Conservation (phyloP, 2,113 vertebrate genomes). For the Istiophorus platypterus region DNA sequence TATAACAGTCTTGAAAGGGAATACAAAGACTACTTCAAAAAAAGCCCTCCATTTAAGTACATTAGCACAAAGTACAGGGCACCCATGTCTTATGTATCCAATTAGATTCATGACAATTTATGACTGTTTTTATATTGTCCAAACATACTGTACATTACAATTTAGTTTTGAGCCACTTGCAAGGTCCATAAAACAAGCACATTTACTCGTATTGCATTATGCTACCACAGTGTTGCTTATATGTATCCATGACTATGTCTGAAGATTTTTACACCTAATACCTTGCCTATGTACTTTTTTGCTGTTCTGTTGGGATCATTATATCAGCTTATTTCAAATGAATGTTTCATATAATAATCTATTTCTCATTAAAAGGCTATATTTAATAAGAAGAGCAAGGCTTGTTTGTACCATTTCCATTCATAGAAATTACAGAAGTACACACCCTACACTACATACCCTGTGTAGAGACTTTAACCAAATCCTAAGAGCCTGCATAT, state of each 20-base stretch:
- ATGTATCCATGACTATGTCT: slow-evolving; percentile 80
- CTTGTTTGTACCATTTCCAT: slow-evolving; percentile 76
- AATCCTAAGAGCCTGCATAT: not conserved
- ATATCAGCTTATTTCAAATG: slow-evolving; percentile 88
- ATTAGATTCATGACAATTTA: slow-evolving; percentile 70
- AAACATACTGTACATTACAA: slow-evolving; percentile 64
- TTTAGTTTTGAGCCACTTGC: slow-evolving; percentile 71
- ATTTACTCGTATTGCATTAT: slow-evolving; percentile 72
- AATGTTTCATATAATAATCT: slow-evolving; percentile 90
- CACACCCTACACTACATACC: not conserved
- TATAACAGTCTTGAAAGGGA: slow-evolving; percentile 68
- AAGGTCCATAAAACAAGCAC: slow-evolving; percentile 81
- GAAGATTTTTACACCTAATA: slow-evolving; percentile 83
- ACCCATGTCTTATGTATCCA: slow-evolving; percentile 67
- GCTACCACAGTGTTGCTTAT: slow-evolving; percentile 79
- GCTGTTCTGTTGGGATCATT: slow-evolving; percentile 84
- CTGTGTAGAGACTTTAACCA: not conserved
- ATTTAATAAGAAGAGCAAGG: slow-evolving; percentile 86
- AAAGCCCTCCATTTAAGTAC: slow-evolving; percentile 63
- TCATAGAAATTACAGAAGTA: not conserved
- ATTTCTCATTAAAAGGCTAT: slow-evolving; percentile 90
- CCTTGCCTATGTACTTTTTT: slow-evolving; percentile 86
- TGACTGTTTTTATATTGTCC: slow-evolving; percentile 76
- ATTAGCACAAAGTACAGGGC: slow-evolving; percentile 74
- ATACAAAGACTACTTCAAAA: slow-evolving; percentile 67